Base-by-base conservation (phyloP, 2,888 invertebrate genomes). In the Andrena praecox region DNA sequence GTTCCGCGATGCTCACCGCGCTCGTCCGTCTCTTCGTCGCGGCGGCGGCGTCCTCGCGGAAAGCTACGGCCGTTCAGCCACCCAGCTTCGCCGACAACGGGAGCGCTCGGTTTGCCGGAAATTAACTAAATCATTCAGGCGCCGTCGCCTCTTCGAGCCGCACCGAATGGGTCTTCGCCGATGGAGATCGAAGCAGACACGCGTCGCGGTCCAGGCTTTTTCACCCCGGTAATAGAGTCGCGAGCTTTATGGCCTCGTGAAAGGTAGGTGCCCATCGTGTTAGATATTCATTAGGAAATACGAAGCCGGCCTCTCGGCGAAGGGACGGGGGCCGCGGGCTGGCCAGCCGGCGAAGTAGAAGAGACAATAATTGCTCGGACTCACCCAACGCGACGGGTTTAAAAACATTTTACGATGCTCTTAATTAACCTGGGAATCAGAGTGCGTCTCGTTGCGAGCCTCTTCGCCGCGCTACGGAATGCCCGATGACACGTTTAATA, bases 81-180 rank as follows among this genome's bases (percentile, higher is more conserved):
- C 42, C 71, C 72, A 66, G 68, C 77, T 87, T 87, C 83, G 79
- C 81, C 86, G 87, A 89, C 89, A 71, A 77, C 81, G 84, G 69
- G 69, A 7, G 75, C 88, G 89, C 90, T 89, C 90, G 90, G 90
- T 92, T 89, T 90, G 87, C 89, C 91, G 89, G 91, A 90, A 91
- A 93, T 93, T 92, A 91, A 90, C 91, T 92, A 88, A 92, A 93
- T 93, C 91, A 92, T 93, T 92, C 89, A 92, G 63, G 54, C 78
- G 72, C 12, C 24, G 12, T 42, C 50, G 62, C 27, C 33, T 16
- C 42, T 33, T 33, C 35, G 52, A 12, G 60, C 31, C 59, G 52
- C 64, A 63, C 59, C 59, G n/a, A 50, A 63, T 1, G 42, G 63
- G 56, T 35, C 60, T 42, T 56, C 71, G 70, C 63, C 56, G 12